Evolutionary conservation across 2,888 invertebrate species (phyloP), one percentile per base, ranked within the genome.

Genomic region (Lithosia quadra): DNA sequence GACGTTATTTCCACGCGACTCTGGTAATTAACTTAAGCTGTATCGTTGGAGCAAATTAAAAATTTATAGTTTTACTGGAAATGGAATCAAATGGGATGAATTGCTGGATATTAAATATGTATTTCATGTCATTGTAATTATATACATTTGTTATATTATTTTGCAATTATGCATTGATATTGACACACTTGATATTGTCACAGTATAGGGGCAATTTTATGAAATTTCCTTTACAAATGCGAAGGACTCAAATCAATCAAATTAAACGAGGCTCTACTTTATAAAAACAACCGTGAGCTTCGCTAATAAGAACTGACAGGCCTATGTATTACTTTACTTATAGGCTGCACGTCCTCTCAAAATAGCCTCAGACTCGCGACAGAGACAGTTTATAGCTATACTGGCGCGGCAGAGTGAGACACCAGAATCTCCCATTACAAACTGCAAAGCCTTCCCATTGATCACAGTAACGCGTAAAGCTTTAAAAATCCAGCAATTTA

Each of bases 401-500:
- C 49, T 43, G 66, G 43, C 69, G 76, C 69, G 84, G 67, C 67
- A 75, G 82, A 91, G 79, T 74, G 87, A 84, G 90, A 89, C 70
- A 67, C 68, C 80, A 79, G 81, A 87, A 89, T 85, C 88, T 90
- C 87, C 91, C 88, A 90, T 92, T 91, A 92, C 90, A 90, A 91
- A 91, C 88, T 89, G 89, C 83, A 88, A 91, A 91, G 92, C 91
- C 90, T 87, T 83, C 87, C 82, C 92, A 93, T 93, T 92, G 92
- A 93, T 93, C 93, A 93, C 91, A 86, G 91, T 87, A 90, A 91
- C 88, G 90, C 91, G 92, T 87, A 92, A 93, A 93, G 92, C 92
- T 90, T 90, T 87, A 90, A 91, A 92, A 93, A 92, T 92, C 93
- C 92, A 83, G 88, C 92, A 92, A 94, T 93, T 93, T 93, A 92